Evolutionary conservation across 1,140 invertebrate species (phyloP).

Genomic region (Dryas iulia): DNA sequence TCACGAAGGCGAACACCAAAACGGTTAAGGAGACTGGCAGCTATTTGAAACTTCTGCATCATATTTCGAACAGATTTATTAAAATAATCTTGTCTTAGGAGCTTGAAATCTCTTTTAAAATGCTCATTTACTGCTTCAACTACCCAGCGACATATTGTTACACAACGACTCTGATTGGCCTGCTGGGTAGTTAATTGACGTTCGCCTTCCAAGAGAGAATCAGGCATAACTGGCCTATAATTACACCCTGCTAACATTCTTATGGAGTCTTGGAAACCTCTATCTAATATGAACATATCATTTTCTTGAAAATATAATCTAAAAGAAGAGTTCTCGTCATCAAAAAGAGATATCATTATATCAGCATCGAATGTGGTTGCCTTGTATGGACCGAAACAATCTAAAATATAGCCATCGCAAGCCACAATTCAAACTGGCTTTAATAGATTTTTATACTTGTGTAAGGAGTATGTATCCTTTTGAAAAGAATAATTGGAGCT

Average conservation of each 20-base stretch:
- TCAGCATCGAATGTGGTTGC: too few species aligned
- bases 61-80: too few species aligned
- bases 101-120: too few species aligned
- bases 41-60: too few species aligned
- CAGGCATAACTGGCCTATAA: conserved; percentile 5
- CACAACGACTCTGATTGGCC: conserved; percentile 10
- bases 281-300: conserved; percentile 17
- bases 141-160: conserved; percentile 20
- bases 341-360: too few species aligned
- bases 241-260: neutral
- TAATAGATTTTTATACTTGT: conserved; percentile 29
- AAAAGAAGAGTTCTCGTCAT: neutral
- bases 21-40: too few species aligned
- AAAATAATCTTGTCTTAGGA: too few species aligned
- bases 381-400: conserved; percentile 29
- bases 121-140: conserved; percentile 28
- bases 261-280: conserved; percentile 16
- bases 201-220: conserved; percentile 16
- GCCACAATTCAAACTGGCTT: too few species aligned
- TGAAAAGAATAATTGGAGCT: conserved; percentile 28
- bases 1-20: too few species aligned
- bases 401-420: too few species aligned
- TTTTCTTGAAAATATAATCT: conserved; percentile 21
- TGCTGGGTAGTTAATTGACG: conserved; percentile 24
- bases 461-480: conserved; percentile 30